phyloP scores from a whole-genome alignment of 2,113 vertebrate species.

The Gopherus evgoodei region DNA sequence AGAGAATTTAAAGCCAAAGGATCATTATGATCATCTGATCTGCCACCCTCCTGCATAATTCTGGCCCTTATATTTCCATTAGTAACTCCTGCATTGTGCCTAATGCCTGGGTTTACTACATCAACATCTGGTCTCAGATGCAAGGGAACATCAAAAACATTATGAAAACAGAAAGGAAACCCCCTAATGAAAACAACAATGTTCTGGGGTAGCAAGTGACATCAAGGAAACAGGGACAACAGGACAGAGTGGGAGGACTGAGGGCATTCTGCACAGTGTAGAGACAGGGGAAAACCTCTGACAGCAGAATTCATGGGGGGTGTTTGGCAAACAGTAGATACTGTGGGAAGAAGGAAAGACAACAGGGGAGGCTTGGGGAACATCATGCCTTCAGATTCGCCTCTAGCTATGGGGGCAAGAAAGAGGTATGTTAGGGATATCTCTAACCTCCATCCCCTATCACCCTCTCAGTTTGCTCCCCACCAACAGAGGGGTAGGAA shows the following conservation, averaged over 20 bases:
- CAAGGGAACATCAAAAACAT: background rate
- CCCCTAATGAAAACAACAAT: background rate
- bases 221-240: background rate
- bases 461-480: background rate
- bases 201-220: background rate
- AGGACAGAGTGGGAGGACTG: background rate
- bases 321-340: background rate
- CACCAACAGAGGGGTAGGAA: no score
- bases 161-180: background rate
- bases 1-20: background rate
- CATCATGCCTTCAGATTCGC: conserved; percentile 13
- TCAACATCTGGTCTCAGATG: background rate
- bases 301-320: background rate
- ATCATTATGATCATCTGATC: background rate
- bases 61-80: background rate
- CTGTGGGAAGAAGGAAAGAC: background rate
- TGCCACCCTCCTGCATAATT: background rate
- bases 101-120: background rate
- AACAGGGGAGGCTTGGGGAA: conserved; percentile 39
- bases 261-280: background rate
- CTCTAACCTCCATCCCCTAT: background rate
- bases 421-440: background rate
- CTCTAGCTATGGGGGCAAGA: background rate
- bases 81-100: background rate
- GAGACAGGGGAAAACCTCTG: background rate